These are phyloP conservation scores for Sebastes steindachneri DNA, from an alignment of 2,797 vertebrate species.

Conservation along the genomic window DNA sequence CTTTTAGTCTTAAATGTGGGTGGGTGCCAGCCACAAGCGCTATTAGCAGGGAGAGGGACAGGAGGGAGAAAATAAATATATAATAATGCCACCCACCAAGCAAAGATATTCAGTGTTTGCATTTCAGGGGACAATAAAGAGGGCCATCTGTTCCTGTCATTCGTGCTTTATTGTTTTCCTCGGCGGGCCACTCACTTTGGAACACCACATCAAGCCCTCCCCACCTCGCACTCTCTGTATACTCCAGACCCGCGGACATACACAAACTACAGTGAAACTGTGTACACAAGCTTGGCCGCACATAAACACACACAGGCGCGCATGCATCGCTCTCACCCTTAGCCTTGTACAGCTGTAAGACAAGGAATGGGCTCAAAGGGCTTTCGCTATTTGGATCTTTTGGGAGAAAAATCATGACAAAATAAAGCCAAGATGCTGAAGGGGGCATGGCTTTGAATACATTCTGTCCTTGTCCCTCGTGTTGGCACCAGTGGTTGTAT, in stretches of 20 bases:
- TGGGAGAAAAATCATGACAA: slow-evolving; percentile 26
- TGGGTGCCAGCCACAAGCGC: slow-evolving; percentile 61
- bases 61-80: slow-evolving; percentile 79
- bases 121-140: slow-evolving; percentile 87
- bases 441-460: slow-evolving; percentile 68
- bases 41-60: slow-evolving; percentile 68
- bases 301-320: slow-evolving; percentile 10
- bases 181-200: slow-evolving; percentile 73
- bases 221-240: slow-evolving; percentile 31
- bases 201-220: slow-evolving; percentile 66
- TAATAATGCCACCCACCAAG: slow-evolving; percentile 77
- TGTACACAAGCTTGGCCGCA: slow-evolving; percentile 9
- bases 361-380: slow-evolving; percentile 35
- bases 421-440: slow-evolving; percentile 41
- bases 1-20: slow-evolving; percentile 74
- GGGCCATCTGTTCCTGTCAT: slow-evolving; percentile 86
- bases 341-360: slow-evolving; percentile 56
- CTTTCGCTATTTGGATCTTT: slow-evolving; percentile 40
- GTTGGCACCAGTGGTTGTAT: slow-evolving; percentile 50
- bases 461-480: slow-evolving; percentile 57
- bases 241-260: slow-evolving; percentile 26
- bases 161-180: slow-evolving; percentile 83
- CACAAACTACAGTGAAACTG: slow-evolving; percentile 32
- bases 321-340: slow-evolving; percentile 17
- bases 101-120: slow-evolving; percentile 85